These are phyloP conservation scores for Bovichtus diacanthus DNA, from an alignment of 2,797 vertebrate species.

Conservation along the genomic window DNA sequence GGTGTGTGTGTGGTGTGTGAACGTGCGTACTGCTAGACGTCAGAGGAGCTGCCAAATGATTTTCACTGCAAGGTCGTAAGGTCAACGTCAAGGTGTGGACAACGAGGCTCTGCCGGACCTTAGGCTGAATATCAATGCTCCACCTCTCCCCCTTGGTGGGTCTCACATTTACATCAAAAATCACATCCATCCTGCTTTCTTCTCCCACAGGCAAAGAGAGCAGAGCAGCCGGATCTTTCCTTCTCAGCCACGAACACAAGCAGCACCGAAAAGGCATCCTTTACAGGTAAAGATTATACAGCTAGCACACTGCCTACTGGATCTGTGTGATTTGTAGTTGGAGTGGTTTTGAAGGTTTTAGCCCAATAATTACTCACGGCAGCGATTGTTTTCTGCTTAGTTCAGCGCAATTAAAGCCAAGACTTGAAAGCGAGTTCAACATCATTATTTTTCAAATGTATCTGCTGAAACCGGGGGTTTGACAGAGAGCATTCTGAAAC, in stretches of 20 bases:
- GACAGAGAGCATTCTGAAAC: background rate
- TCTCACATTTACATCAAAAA: slow-evolving; percentile 65
- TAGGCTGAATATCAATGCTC: slow-evolving; percentile 65
- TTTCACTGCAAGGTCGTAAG: slow-evolving; percentile 60
- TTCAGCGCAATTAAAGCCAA: background rate
- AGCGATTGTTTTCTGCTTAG: background rate
- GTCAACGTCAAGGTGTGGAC: slow-evolving; percentile 54
- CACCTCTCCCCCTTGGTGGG: slow-evolving; percentile 33
- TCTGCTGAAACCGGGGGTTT: background rate
- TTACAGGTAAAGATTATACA: slow-evolving; percentile 27
- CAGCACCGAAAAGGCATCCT: background rate
- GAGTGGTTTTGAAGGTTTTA: background rate
- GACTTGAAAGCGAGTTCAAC: background rate
- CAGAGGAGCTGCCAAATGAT: slow-evolving; percentile 61
- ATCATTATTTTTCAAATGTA: background rate
- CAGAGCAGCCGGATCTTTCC: background rate
- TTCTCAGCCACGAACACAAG: background rate
- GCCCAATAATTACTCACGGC: background rate
- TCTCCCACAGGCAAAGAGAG: slow-evolving; percentile 42
- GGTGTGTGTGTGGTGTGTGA: background rate
- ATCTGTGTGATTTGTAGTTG: background rate
- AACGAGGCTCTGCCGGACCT: slow-evolving; percentile 22
- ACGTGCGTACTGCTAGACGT: slow-evolving; percentile 45
- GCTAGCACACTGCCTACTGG: background rate
- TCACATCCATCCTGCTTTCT: slow-evolving; percentile 46